Evolutionary conservation across 2,888 invertebrate genomes (phyloP).

Genomic region (Drosophila rellima): DNA sequence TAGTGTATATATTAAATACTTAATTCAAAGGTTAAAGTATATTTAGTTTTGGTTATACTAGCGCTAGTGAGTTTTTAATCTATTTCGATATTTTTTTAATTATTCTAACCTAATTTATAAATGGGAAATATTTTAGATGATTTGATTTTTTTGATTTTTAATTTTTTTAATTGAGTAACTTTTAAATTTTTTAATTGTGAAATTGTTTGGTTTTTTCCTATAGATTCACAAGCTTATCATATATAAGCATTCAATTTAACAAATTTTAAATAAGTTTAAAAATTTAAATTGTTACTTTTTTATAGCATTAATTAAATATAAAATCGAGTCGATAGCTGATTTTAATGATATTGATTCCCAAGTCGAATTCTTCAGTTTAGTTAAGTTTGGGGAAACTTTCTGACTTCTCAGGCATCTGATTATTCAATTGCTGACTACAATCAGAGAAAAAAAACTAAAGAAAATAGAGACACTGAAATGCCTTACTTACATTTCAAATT

Average conservation of each 20-base stretch:
- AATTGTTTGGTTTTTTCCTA: not conserved
- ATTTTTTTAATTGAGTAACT: not conserved
- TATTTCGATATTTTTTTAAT: not conserved
- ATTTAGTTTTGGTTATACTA: not conserved
- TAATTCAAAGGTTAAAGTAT: constrained; percentile 12
- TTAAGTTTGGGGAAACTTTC: not conserved
- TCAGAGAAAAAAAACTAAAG: too few species aligned
- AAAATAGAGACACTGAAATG: not conserved
- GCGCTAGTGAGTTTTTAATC: not conserved
- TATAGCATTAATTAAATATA: not conserved
- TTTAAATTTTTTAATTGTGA: too few species aligned
- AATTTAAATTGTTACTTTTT: not conserved
- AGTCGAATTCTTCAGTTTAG: not conserved
- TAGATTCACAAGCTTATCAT: not conserved
- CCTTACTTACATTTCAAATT: not conserved
- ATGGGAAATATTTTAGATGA: not conserved
- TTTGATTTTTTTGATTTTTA: not conserved
- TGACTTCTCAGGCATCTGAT: not conserved
- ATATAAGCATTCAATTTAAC: not conserved
- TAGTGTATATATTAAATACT: not conserved
- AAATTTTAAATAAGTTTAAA: not conserved
- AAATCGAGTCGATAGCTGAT: not conserved
- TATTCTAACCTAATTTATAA: not conserved
- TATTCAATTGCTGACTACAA: too few species aligned
- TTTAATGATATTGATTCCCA: not conserved